Evolutionary conservation across 1,140 invertebrate genomes (phyloP).

Genomic region (Colletes gigas): DNA sequence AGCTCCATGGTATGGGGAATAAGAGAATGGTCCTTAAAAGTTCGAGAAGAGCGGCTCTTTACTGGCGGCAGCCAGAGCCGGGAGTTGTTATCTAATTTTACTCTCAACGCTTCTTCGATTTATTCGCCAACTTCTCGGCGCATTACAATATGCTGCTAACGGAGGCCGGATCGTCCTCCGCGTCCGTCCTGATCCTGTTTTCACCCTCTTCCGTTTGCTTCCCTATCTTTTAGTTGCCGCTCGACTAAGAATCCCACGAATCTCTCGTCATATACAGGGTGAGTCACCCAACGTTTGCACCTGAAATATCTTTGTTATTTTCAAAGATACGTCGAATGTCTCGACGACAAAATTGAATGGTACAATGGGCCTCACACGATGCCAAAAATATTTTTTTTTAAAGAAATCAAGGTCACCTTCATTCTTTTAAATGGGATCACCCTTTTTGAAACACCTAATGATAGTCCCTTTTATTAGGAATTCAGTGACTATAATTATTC

Average conservation of each 20-base stretch:
- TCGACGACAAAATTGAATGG: too few species aligned
- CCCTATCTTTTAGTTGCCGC: constrained; percentile 17
- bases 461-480: too few species aligned
- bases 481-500: too few species aligned
- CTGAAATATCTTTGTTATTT: too few species aligned
- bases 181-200: constrained; percentile 48
- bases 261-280: neutral
- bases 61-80: constrained; percentile 67
- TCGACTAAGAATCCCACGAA: constrained; percentile 15
- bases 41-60: constrained; percentile 75
- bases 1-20: constrained; percentile 65
- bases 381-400: too few species aligned
- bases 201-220: constrained; percentile 28
- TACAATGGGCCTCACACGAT: too few species aligned
- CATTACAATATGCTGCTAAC: constrained; percentile 81
- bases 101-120: constrained; percentile 82
- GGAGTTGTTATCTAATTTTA: constrained; percentile 82
- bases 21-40: constrained; percentile 80
- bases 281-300: too few species aligned
- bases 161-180: constrained; percentile 70
- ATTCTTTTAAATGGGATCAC: too few species aligned
- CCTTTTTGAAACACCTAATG: too few species aligned
- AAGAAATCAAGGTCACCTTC: too few species aligned
- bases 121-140: constrained; percentile 81
- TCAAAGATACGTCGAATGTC: too few species aligned